These are phyloP conservation scores for Cromileptes altivelis DNA, from an alignment of 2,113 vertebrate genomes.

Conservation along the genomic window DNA sequence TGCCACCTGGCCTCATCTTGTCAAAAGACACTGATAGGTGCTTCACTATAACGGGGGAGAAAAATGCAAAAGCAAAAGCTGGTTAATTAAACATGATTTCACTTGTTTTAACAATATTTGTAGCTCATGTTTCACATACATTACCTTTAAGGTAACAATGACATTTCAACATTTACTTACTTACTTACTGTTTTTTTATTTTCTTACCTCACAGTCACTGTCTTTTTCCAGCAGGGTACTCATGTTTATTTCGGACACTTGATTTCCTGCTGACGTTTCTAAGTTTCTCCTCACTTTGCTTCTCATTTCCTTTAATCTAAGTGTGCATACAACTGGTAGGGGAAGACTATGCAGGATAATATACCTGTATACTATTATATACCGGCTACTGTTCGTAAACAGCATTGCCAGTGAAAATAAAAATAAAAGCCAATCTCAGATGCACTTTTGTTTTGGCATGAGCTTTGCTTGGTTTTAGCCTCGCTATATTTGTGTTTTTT, in stretches of 20 bases:
- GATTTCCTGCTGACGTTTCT: not conserved
- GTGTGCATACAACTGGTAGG: not conserved
- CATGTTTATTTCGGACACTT: not conserved
- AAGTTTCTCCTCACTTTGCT: not conserved
- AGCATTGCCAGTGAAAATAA: too few relatives aligned
- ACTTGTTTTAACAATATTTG: not conserved
- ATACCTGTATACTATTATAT: too few relatives aligned
- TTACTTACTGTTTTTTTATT: not conserved
- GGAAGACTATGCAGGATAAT: too few relatives aligned
- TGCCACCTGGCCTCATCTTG: slow-evolving; percentile 5
- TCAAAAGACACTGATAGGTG: slow-evolving; percentile 10
- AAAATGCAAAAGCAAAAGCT: not conserved
- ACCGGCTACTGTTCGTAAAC: too few relatives aligned
- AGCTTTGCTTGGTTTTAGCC: too few relatives aligned
- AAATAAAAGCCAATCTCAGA: too few relatives aligned
- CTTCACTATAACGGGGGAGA: not conserved
- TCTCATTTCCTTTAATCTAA: not conserved
- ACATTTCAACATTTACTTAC: not conserved
- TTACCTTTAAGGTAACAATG: not conserved
- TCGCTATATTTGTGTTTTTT: too few relatives aligned
- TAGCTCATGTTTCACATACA: not conserved
- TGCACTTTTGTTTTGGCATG: too few relatives aligned
- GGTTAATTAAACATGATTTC: not conserved
- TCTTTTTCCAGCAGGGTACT: too few relatives aligned
- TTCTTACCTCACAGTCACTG: too few relatives aligned